A percentile compares a stretch with the other conserved stretches of the same genome.
These are phyloP conservation scores for Tamias sibiricus DNA, from an alignment of 2,113 vertebrate species.

Conservation along the genomic window DNA sequence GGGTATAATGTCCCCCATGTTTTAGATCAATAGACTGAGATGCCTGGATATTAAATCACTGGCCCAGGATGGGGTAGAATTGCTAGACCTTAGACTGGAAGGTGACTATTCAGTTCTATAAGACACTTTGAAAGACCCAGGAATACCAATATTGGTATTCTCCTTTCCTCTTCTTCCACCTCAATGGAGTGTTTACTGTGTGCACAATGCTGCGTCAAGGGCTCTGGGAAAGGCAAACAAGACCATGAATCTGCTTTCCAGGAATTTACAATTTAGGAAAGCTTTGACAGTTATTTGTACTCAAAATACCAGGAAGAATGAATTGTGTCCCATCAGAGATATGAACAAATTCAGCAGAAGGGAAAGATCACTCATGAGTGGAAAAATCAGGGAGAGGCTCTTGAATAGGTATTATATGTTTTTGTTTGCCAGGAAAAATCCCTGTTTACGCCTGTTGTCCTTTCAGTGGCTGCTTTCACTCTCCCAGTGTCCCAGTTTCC, in stretches of 20 bases:
- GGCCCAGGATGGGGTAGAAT: neutral
- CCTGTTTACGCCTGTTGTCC: neutral
- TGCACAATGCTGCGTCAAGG: neutral
- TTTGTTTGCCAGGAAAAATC: neutral
- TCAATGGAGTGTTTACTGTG: neutral
- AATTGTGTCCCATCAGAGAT: neutral
- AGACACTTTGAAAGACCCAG: neutral
- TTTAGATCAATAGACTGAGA: constrained; percentile 3
- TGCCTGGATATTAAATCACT: neutral
- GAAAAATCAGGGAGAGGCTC: neutral
- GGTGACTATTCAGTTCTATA: neutral
- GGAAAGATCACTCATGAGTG: neutral
- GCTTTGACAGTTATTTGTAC: neutral
- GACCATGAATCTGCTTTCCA: constrained; percentile 25
- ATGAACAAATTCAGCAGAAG: constrained; percentile 28
- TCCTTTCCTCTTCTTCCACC: neutral
- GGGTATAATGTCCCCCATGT: neutral
- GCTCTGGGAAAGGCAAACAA: constrained; percentile 34
- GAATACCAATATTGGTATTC: neutral
- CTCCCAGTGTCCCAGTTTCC: neutral
- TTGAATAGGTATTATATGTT: neutral
- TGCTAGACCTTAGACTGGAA: neutral
- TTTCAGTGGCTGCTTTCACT: neutral
- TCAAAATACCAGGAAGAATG: constrained; percentile 34
- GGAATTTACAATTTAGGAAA: constrained; percentile 42